Conservation (phyloP, 2,888 invertebrate species). For the Euplagia quadripunctaria region DNA sequence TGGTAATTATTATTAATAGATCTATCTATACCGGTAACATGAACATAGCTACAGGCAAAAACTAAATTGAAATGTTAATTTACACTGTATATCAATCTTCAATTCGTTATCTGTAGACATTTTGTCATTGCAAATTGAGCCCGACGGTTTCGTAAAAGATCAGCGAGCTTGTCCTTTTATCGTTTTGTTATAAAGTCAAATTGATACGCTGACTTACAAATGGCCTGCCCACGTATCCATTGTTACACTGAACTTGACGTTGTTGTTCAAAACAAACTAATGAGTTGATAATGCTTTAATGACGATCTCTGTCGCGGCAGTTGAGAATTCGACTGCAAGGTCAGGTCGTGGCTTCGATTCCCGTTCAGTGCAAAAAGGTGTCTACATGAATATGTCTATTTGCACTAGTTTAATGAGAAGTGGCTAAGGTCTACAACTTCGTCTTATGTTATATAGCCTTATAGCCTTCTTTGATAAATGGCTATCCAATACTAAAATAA, state of each 20-base stretch:
- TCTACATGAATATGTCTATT: not conserved
- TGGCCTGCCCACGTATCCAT: conserved; percentile 58
- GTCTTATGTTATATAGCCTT: too few relatives aligned
- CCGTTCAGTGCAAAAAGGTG: not conserved
- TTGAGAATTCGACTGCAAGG: not conserved
- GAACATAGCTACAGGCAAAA: not conserved
- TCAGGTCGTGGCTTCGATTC: not conserved
- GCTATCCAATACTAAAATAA: too few relatives aligned
- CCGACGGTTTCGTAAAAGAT: conserved; percentile 40
- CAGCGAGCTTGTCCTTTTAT: conserved; percentile 45
- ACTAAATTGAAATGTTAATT: conserved; percentile 6
- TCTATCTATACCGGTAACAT: too few relatives aligned
- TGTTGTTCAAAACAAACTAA: conserved; percentile 32
- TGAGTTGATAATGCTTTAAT: conserved; percentile 26
- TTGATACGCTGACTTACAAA: conserved; percentile 60
- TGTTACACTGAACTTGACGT: conserved; percentile 46
- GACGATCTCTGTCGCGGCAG: conserved; percentile 21
- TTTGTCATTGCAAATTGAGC: conserved; percentile 32
- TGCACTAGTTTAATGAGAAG: too few relatives aligned
- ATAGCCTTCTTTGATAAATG: too few relatives aligned
- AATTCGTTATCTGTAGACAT: conserved; percentile 30
- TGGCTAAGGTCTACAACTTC: too few relatives aligned
- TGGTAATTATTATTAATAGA: too few relatives aligned
- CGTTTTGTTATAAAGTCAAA: conserved; percentile 51
- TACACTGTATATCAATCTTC: conserved; percentile 18